phyloP scores from a whole-genome alignment of 1,140 invertebrate genomes.

The Copidosoma floridanum region DNA sequence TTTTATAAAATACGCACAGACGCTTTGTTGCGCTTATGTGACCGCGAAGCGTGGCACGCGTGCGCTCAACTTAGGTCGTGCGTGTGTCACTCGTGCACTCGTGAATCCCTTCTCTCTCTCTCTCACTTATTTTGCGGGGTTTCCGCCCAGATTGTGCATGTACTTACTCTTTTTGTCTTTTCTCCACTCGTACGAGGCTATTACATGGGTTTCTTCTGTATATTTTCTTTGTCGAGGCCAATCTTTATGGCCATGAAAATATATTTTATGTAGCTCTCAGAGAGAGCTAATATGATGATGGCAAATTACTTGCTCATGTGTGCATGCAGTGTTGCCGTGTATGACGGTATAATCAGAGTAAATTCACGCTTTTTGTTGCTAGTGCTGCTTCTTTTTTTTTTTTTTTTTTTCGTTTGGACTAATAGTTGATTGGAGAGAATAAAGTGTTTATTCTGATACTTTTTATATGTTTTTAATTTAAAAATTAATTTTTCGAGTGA shows the following conservation, averaged over 20 bases:
- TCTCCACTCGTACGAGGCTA: no score
- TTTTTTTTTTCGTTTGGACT: neutral
- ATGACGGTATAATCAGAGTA: no score
- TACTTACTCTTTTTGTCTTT: neutral
- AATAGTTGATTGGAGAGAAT: no score
- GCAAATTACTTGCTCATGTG: constrained; percentile 19
- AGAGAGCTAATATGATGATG: constrained; percentile 16
- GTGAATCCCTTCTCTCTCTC: constrained; percentile 20
- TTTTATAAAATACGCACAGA: no score
- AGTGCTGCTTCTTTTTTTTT: neutral
- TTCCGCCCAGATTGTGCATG: constrained; percentile 2
- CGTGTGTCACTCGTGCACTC: constrained; percentile 18
- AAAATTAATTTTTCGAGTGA: no score
- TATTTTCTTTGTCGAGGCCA: neutral
- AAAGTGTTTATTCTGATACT: no score
- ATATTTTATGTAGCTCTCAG: constrained; percentile 14
- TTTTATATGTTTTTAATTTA: no score
- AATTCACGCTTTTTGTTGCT: neutral
- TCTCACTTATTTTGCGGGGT: neutral
- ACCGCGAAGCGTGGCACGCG: constrained; percentile 11
- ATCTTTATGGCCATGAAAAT: constrained; percentile 7
- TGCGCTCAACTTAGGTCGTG: constrained; percentile 27
- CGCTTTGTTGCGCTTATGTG: constrained; percentile 2
- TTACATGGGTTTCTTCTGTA: neutral
- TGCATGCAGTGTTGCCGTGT: no score